Base-by-base conservation (phyloP, 2,113 vertebrate genomes). In the Hemichromis elongatus region DNA sequence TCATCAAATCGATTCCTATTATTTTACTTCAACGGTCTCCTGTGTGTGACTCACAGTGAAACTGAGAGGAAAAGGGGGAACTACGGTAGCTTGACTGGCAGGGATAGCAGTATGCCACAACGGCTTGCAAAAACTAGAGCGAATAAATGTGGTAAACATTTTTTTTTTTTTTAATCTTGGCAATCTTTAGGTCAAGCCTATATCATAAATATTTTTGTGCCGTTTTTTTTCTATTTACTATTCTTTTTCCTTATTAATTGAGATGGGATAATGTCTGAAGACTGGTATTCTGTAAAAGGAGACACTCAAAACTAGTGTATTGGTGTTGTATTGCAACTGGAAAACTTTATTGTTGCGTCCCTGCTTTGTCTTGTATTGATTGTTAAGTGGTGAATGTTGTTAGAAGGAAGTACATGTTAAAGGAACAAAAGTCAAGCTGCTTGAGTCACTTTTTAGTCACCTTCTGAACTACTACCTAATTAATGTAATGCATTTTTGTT, bases 391-490 rank as follows among this genome's bases (percentile, higher is more conserved):
- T 54, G n/a, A 75, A 30, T 37, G 53, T 52, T 70, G 37, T 70
- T 21, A 70, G 37, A 42, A 24, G 0, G 4, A 68, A 68, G 35
- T 40, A 40, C 35, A 40, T 66, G 35, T 40, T 63, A 63, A 63
- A 63, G 35, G 35, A 68, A 42, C 63, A 68, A 68, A 68, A 42
- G 63, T 68, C 30, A 28, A 33, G 30, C 7, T 37, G 52, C 45
- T 52, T 80, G 45, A 86, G 80, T 87, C 82, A 89, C 50, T 66
- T 66, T 68, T 68, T 24, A 40, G 63, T 68, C 35, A 42, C n/a
- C 35, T 68, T 40, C n/a, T 68, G 12, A 12, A 68, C 63, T 40
- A 19, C 35, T 24, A 70, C 21, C 26, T 45, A 45, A 70, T 45
- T 5, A 16, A 47, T 42, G 24, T 16, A 0, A 45, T 1, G 0